Evolutionary conservation across 1,140 invertebrate species (phyloP).

Genomic region (Oreohelix idahoensis): DNA sequence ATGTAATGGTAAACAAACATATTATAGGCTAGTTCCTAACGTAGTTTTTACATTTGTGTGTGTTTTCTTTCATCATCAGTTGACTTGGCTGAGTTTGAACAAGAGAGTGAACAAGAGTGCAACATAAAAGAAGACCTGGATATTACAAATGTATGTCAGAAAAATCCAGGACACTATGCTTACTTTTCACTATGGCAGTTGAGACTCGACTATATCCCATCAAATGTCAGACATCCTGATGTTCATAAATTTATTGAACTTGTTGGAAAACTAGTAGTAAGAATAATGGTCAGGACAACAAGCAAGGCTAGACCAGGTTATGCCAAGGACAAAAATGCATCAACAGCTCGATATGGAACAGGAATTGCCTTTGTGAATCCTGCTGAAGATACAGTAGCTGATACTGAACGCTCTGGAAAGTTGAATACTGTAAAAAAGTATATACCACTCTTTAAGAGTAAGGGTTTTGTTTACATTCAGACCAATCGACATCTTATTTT

Average conservation of each 20-base stretch:
- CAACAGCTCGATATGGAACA: background rate
- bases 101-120: background rate
- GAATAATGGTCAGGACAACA: background rate
- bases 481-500: background rate
- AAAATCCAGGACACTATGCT: slow-evolving; percentile 19
- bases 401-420: background rate
- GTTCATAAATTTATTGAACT: background rate
- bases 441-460: background rate
- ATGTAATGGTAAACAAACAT: no score
- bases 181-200: background rate
- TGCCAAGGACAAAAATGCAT: background rate
- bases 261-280: background rate
- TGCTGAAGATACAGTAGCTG: background rate
- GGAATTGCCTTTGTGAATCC: background rate
- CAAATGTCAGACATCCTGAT: slow-evolving; percentile 3
- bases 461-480: slow-evolving; percentile 11
- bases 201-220: background rate
- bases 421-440: background rate
- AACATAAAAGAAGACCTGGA: background rate
- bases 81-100: background rate
- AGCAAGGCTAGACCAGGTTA: background rate
- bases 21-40: no score
- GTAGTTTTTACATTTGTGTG: background rate
- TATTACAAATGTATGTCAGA: background rate
- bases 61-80: background rate